These are phyloP conservation scores for Microtus pennsylvanicus DNA, from an alignment of 2,113 vertebrate species.

Conservation along the genomic window DNA sequence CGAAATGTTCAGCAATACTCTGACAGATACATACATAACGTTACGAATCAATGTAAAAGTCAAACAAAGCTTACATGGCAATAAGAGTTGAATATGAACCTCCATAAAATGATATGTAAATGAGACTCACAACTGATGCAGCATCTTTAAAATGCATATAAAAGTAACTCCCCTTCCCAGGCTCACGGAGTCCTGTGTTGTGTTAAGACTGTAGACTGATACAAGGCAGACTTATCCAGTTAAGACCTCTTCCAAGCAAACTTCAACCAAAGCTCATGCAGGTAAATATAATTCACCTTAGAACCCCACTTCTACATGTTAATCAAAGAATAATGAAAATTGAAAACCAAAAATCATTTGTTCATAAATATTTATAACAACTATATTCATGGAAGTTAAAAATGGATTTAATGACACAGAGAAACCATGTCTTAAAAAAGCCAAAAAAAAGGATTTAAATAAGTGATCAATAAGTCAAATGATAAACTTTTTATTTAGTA, in stretches of 20 bases:
- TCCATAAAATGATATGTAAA: background rate
- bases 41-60: background rate
- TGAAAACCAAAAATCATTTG: background rate
- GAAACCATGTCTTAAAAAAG: too few species aligned
- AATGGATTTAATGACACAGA: background rate
- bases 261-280: background rate
- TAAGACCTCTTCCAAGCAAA: background rate
- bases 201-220: background rate
- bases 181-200: background rate
- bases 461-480: background rate
- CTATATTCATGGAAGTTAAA: background rate
- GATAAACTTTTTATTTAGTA: background rate
- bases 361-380: background rate
- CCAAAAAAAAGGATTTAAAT: background rate
- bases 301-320: background rate
- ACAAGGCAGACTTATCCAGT: background rate
- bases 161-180: background rate
- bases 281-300: background rate
- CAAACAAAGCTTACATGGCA: background rate
- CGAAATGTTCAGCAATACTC: background rate
- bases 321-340: background rate
- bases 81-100: background rate
- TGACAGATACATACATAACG: background rate
- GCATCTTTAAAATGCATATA: background rate
- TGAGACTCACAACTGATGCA: too few species aligned